Evolutionary conservation across 2,113 vertebrate species (phyloP), one percentile per base, ranked within the genome.

Genomic region (Neotragus pygmaeus): DNA sequence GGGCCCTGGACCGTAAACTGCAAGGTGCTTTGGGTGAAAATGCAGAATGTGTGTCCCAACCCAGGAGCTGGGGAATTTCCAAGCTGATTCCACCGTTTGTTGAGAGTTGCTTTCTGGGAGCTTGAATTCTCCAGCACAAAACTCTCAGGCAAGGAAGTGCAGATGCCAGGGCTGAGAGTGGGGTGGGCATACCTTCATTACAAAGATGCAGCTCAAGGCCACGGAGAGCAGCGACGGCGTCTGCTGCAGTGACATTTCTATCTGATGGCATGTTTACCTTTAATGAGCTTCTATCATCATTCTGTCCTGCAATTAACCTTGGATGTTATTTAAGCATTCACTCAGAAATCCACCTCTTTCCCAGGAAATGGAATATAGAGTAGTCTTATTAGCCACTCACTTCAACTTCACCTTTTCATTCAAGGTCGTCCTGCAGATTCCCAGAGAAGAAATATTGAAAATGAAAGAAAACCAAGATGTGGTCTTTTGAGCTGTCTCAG

Each of bases 401-500:
- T 99, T 96, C 99, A 99, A 78, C 99, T 99, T 39, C 99, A 98
- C 25, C 99, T 99, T 98, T 99, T 99, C 0, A 98, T 99, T 97
- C 99, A 99, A 97, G 99, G 99, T 70, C 99, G 99, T 78, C 98
- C 98, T 17, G 94, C 98, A 14, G 99, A 99, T 95, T 75, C 99
- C 95, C 99, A 99, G 98, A 99, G 99, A 87, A 99, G 98, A 30
- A 99, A 98, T 94, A 99, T 99, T 90, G 99, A 99, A 99, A 99
- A 99, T 4, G 99, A 99, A 99, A 99, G 99, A 97, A 99, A 99
- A 97, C 96, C 99, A 97, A 98, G 99, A 90, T 98, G 99, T 82
- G 99, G 98, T 98, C 99, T 99, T 98, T 99, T 98, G 93, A 99
- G 98, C 98, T 99, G 96, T 98, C 99, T 2, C 99, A 99, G 96